Base-by-base conservation (phyloP, 1,140 invertebrate genomes). In the Manduca sexta region DNA sequence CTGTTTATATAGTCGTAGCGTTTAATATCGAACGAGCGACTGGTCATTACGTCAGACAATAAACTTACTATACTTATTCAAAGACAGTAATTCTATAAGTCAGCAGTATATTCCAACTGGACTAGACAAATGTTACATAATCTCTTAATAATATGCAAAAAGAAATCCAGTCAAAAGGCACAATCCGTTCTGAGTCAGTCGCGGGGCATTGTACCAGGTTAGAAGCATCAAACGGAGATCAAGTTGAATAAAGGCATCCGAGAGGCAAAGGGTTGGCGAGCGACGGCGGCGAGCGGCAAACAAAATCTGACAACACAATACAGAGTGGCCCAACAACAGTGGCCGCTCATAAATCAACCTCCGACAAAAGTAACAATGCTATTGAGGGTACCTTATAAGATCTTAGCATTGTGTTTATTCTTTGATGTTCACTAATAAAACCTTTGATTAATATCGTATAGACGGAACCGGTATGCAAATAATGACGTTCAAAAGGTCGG, bases 401-500 rank as follows among this genome's bases (percentile, higher is more conserved):
- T 85, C 79, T 83, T 80, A 79, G 74, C 61, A 77, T 85, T 85
- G 79, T 85, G 74, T 69, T 66, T 75, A 82, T 74, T 83, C 82
- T 85, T 83, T 85, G 82, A 85, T 85, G 77, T 85, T 83, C 79
- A 82, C 75, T 85, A 85, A 85, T 85, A 83, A 85, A 83, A 82
- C 79, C 78, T 82, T 83, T 85, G 77, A 85, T 85, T 82, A 85
- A 85, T 83, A 85, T 85, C 79, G 79, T 79, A 85, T 83, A 73
- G 67, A 70, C 59, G 69, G 76, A 79, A 81, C 81, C 77, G 70
- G 79, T 85, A 85, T 85, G 81, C 81, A 85, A 85, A 85, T 85
- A 82, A 73, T 76, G 69, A 46, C 65, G 57, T 64, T 79, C 60
- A 77, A 74, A 74, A 72, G 66, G 45, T 64, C 56, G 65, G 69